Conservation (phyloP, 2,797 vertebrate genomes). For the Lithobates pipiens region DNA sequence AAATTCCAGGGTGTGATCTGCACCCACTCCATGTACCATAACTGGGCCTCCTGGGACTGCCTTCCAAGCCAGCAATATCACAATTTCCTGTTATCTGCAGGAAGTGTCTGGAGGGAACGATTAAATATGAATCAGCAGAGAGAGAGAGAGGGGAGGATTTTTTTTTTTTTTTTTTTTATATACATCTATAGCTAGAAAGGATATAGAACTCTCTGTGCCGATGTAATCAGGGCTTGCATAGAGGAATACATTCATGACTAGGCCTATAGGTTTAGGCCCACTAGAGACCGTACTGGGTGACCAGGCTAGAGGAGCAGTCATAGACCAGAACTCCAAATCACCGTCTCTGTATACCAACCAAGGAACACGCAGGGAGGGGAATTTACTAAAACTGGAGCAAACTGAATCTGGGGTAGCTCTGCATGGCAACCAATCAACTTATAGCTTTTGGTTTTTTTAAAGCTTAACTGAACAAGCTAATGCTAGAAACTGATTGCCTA, state of each 20-base stretch:
- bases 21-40: slow-evolving; percentile 22
- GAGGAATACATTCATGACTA: background rate
- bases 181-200: slow-evolving; percentile 4
- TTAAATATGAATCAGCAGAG: slow-evolving; percentile 53
- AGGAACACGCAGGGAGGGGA: too few species aligned
- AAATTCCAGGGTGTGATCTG: background rate
- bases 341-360: too few species aligned
- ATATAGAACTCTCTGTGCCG: background rate
- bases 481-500: too few species aligned
- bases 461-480: too few species aligned
- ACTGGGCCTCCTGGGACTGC: background rate
- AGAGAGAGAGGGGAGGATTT: slow-evolving; percentile 12
- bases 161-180: background rate
- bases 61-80: slow-evolving; percentile 25
- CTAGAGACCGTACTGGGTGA: too few species aligned
- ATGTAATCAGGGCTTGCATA: background rate
- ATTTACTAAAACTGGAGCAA: too few species aligned
- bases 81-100: slow-evolving; percentile 53
- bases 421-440: too few species aligned
- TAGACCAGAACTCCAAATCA: too few species aligned
- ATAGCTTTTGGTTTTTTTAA: too few species aligned
- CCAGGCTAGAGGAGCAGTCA: too few species aligned
- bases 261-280: too few species aligned
- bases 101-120: slow-evolving; percentile 45
- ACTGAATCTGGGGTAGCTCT: too few species aligned